These are phyloP conservation scores for Diplosoma virens DNA, from an alignment of 23 tunicate genomes.

Conservation along the genomic window DNA sequence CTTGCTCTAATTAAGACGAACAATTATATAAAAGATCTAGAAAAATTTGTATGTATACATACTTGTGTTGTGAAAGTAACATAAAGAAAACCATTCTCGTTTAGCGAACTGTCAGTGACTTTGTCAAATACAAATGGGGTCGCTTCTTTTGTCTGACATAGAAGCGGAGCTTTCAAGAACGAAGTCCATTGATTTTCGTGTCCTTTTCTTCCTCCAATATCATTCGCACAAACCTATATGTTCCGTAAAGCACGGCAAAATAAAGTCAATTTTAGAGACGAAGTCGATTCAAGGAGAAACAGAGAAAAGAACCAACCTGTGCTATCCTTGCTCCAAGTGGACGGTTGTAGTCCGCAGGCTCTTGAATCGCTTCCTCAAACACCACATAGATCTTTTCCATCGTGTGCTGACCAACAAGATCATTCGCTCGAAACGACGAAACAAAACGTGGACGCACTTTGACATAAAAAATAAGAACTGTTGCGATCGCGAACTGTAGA, in stretches of 20 bases:
- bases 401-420: neutral
- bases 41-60: too few relatives aligned
- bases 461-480: too few relatives aligned
- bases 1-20: neutral
- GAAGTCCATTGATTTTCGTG: constrained; percentile 4
- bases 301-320: too few relatives aligned
- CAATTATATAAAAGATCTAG: neutral
- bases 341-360: neutral
- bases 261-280: too few relatives aligned
- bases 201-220: constrained; percentile 12
- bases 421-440: constrained; percentile 2
- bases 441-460: constrained; percentile 14
- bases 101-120: constrained; percentile 15
- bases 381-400: constrained; percentile 27
- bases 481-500: too few relatives aligned
- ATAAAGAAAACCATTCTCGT: constrained; percentile 21
- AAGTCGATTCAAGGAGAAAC: too few relatives aligned
- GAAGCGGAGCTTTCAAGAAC: constrained; percentile 21
- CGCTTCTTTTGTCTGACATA: constrained; percentile 26
- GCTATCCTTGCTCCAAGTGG: constrained; percentile 1
- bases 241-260: neutral
- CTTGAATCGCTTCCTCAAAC: constrained; percentile 6
- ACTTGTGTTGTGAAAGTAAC: constrained; percentile 26
- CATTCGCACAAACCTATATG: constrained; percentile 40
- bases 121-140: constrained; percentile 1